Percentiles rank a stretch among this genome's conserved stretches.
These are phyloP conservation scores for Epinephelus awoara DNA, from an alignment of 2,797 vertebrate genomes.

Conservation along the genomic window DNA sequence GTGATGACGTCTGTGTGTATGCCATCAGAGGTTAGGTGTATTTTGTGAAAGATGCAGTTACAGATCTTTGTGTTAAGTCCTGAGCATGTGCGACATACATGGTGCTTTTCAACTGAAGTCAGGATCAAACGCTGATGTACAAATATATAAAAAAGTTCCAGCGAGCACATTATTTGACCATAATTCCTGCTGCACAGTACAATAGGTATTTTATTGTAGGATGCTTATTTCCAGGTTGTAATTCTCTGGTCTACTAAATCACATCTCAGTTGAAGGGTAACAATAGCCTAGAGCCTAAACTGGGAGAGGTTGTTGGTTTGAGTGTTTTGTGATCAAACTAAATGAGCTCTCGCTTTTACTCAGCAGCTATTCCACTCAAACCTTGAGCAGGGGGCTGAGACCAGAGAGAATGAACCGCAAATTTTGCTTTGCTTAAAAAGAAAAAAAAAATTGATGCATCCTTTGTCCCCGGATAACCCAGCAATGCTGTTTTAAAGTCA, in stretches of 20 bases:
- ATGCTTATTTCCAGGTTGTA: constrained; percentile 15
- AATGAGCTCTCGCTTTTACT: constrained; percentile 1
- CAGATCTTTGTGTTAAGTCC: neutral
- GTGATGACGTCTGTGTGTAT: too few relatives aligned
- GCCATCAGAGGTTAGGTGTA: neutral
- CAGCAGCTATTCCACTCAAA: neutral
- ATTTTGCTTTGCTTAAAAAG: neutral
- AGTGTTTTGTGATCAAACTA: constrained; percentile 11
- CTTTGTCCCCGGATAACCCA: constrained; percentile 22
- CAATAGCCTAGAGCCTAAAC: neutral
- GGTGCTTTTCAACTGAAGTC: neutral
- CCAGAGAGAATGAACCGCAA: constrained; percentile 1
- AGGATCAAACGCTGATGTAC: neutral
- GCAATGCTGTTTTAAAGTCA: constrained; percentile 38
- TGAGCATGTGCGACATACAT: too few relatives aligned
- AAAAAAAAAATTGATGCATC: constrained; percentile 15
- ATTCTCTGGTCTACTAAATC: constrained; percentile 9
- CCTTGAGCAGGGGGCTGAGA: neutral
- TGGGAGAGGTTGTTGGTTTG: neutral
- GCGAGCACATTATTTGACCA: neutral
- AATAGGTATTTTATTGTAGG: neutral
- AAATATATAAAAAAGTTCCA: neutral
- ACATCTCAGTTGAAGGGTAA: neutral
- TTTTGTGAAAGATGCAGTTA: neutral
- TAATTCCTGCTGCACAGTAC: neutral